A percentile compares a stretch with the other conserved stretches of the same genome.
Conservation (phyloP, 2,113 vertebrate species). For the Choloepus hoffmanni region DNA sequence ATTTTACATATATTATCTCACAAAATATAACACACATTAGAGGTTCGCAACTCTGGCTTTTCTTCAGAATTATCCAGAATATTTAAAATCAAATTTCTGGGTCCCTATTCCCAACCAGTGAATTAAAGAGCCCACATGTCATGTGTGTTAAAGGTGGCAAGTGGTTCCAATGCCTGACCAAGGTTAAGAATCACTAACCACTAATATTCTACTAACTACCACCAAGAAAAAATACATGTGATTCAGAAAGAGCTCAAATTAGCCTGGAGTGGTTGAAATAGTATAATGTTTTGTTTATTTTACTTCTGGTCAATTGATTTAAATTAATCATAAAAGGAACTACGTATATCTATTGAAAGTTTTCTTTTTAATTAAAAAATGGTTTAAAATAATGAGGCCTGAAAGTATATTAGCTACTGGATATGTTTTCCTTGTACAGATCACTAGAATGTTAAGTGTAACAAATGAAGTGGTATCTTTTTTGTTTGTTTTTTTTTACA, state of each 20-base stretch:
- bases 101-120: not conserved
- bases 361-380: conserved; percentile 28
- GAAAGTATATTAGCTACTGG: conserved; percentile 3
- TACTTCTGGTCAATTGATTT: not conserved
- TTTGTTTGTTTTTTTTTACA: not conserved
- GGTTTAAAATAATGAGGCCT: conserved; percentile 49
- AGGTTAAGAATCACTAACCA: conserved; percentile 59
- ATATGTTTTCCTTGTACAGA: not conserved
- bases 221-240: conserved; percentile 37
- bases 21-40: not conserved
- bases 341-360: conserved; percentile 33
- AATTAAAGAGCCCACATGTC: conserved; percentile 9
- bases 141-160: not conserved
- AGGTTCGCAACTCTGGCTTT: not conserved
- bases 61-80: conserved; percentile 41
- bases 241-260: conserved; percentile 64
- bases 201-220: conserved; percentile 64
- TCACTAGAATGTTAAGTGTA: conserved; percentile 25
- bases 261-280: conserved; percentile 45
- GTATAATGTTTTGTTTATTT: not conserved
- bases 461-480: not conserved
- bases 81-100: conserved; percentile 41
- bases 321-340: conserved; percentile 49
- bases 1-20: conserved; percentile 12
- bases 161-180: conserved; percentile 39